Evolutionary conservation across 1,140 invertebrate species (phyloP).

Genomic region (Drosophila simulans): DNA sequence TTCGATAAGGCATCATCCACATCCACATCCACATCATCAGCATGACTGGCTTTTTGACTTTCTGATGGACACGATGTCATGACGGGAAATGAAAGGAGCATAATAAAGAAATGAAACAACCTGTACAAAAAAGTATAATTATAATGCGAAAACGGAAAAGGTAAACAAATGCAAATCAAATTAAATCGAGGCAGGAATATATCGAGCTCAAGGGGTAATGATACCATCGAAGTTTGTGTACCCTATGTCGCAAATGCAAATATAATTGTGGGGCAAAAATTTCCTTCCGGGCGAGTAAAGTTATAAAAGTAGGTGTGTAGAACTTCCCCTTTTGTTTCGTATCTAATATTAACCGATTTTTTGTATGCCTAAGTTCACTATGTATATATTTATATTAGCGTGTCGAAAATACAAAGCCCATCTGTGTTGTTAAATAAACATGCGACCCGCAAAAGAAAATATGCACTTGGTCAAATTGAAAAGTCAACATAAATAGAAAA

Average conservation of each 20-base stretch:
- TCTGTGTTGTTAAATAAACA: too few relatives aligned
- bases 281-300: not conserved
- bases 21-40: slow-evolving; percentile 18
- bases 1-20: slow-evolving; percentile 68
- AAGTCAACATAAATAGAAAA: too few relatives aligned
- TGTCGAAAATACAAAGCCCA: too few relatives aligned
- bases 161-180: slow-evolving; percentile 73
- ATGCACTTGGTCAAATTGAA: not conserved
- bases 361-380: too few relatives aligned
- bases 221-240: slow-evolving; percentile 9
- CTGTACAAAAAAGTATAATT: slow-evolving; percentile 30
- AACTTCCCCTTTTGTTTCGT: too few relatives aligned
- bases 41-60: slow-evolving; percentile 51
- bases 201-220: not conserved
- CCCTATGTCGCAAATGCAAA: not conserved
- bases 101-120: slow-evolving; percentile 6
- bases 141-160: slow-evolving; percentile 42
- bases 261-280: not conserved
- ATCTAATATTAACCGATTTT: too few relatives aligned
- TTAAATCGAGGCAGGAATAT: slow-evolving; percentile 28
- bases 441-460: too few relatives aligned
- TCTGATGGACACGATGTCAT: slow-evolving; percentile 48
- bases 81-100: slow-evolving; percentile 42
- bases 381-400: too few relatives aligned
- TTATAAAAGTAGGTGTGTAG: not conserved